Evolutionary conservation across 2,113 vertebrate genomes (phyloP).

Genomic region (Myotis davidii): DNA sequence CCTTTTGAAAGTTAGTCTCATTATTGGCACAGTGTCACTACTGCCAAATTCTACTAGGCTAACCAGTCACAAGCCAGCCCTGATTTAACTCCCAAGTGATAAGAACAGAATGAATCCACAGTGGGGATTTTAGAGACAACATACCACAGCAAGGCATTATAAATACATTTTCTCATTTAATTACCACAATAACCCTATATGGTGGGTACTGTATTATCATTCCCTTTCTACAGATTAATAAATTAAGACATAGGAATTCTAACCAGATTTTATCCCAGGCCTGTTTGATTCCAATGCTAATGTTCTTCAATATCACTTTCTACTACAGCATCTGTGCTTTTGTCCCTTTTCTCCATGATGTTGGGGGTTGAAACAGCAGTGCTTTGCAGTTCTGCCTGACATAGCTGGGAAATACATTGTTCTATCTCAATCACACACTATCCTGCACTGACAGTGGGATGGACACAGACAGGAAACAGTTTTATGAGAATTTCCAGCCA

Average conservation of each 20-base stretch:
- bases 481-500: background rate
- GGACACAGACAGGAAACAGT: background rate
- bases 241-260: background rate
- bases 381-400: background rate
- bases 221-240: background rate
- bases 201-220: background rate
- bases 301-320: conserved; percentile 25
- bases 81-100: background rate
- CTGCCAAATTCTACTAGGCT: background rate
- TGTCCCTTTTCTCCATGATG: background rate
- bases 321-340: background rate
- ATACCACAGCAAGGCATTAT: background rate
- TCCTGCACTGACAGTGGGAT: background rate
- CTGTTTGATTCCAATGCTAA: background rate
- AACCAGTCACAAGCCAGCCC: background rate
- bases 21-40: background rate
- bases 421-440: background rate
- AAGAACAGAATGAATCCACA: background rate
- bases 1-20: background rate
- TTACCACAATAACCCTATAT: background rate
- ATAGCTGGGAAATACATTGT: background rate
- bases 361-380: background rate
- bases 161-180: background rate
- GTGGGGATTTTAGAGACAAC: conserved; percentile 20
- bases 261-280: background rate